Conservation (phyloP, 2,888 invertebrate species). For the Troides aeacus region DNA sequence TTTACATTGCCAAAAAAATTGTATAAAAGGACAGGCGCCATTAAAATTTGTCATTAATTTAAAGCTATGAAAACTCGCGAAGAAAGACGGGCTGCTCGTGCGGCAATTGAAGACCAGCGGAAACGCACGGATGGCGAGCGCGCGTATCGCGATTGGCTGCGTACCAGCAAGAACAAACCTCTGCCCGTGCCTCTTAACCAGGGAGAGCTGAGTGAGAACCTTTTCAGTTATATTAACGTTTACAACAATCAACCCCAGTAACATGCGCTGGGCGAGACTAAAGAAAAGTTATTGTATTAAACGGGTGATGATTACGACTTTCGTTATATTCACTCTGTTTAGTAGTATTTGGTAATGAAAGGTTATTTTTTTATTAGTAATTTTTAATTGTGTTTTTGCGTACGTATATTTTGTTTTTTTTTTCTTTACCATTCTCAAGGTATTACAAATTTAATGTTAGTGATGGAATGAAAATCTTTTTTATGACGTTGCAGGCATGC, state of each 20-base stretch:
- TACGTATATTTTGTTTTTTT: background rate
- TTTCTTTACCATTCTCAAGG: too few species aligned
- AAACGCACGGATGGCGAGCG: slow-evolving; percentile 75
- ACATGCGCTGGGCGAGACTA: too few species aligned
- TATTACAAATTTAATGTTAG: slow-evolving; percentile 5
- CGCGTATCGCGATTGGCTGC: slow-evolving; percentile 83
- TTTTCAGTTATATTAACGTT: background rate
- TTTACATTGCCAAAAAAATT: background rate
- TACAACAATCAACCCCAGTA: too few species aligned
- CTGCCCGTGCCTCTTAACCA: slow-evolving; percentile 82
- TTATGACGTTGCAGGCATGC: slow-evolving; percentile 76
- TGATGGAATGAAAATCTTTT: slow-evolving; percentile 16
- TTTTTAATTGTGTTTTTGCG: background rate
- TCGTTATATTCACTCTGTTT: too few species aligned
- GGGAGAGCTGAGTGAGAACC: slow-evolving; percentile 79
- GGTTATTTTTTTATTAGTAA: too few species aligned
- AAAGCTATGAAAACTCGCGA: slow-evolving; percentile 64
- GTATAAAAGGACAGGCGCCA: background rate
- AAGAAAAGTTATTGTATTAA: too few species aligned
- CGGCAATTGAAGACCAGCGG: slow-evolving; percentile 74
- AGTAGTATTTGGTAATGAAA: too few species aligned
- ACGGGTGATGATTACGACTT: too few species aligned
- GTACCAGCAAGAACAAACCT: slow-evolving; percentile 81
- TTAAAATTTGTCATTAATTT: slow-evolving; percentile 10
- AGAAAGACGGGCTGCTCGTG: slow-evolving; percentile 69